Evolutionary conservation across 2,797 vertebrate species (phyloP).

Genomic region (Poecilia wingei): DNA sequence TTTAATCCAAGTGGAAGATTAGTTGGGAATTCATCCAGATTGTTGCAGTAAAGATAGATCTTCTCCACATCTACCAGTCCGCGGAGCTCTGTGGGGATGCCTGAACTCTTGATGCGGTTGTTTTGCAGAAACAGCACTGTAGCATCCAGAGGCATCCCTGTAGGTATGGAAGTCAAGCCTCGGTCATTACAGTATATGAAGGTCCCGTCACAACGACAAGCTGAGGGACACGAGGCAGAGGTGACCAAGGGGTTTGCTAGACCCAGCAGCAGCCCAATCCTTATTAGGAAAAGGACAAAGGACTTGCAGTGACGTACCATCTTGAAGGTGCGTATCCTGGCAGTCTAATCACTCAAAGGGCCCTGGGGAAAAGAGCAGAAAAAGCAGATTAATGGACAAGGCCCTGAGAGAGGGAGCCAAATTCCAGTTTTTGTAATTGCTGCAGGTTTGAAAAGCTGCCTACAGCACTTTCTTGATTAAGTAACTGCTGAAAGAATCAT

Average conservation of each 20-base stretch:
- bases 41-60: conserved; percentile 99
- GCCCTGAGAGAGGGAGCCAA: conserved; percentile 67
- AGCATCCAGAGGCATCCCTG: conserved; percentile 94
- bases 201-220: conserved; percentile 95
- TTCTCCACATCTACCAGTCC: conserved; percentile 92
- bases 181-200: conserved; percentile 99
- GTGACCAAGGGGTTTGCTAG: conserved; percentile 88
- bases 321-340: conserved; percentile 85
- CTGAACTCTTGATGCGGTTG: conserved; percentile 98
- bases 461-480: conserved; percentile 66
- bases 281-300: conserved; percentile 92
- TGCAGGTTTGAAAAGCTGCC: conserved; percentile 66
- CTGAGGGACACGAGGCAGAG: conserved; percentile 92
- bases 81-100: conserved; percentile 93
- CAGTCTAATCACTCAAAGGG: conserved; percentile 81
- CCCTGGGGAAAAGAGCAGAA: conserved; percentile 80
- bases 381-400: conserved; percentile 77
- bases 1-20: conserved; percentile 96
- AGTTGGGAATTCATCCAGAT: conserved; percentile 97
- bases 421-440: conserved; percentile 72
- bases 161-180: conserved; percentile 96
- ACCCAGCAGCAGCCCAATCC: conserved; percentile 92
- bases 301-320: conserved; percentile 93
- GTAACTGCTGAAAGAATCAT: conserved; percentile 63
- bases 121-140: conserved; percentile 99